Evolutionary conservation across 2,888 invertebrate species (phyloP).

Genomic region (Cacoxenus indagator): DNA sequence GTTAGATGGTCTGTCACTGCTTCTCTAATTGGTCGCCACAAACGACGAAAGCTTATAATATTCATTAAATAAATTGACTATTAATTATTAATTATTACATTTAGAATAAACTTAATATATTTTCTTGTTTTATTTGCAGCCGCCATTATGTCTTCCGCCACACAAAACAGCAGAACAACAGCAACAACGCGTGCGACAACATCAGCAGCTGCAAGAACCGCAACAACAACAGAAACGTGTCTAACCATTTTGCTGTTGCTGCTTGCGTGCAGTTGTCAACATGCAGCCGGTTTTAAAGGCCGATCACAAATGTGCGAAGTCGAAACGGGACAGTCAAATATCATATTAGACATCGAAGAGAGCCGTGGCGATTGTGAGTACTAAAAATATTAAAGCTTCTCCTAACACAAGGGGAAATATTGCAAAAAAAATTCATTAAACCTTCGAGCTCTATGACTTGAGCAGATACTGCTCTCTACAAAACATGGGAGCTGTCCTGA

Average conservation of each 20-base stretch:
- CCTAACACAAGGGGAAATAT: too few relatives aligned
- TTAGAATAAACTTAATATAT: background rate
- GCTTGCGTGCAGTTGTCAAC: slow-evolving; percentile 46
- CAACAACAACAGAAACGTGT: background rate
- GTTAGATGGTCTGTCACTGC: too few relatives aligned
- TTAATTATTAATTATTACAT: background rate
- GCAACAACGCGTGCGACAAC: background rate
- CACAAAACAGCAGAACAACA: background rate
- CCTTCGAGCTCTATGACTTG: background rate
- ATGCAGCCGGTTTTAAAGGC: slow-evolving; percentile 61
- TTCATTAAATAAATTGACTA: background rate
- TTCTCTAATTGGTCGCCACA: background rate
- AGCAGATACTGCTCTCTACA: too few relatives aligned
- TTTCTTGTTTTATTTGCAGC: background rate
- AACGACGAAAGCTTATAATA: background rate
- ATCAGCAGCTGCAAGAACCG: background rate
- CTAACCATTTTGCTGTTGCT: slow-evolving; percentile 36
- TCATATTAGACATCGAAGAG: slow-evolving; percentile 91
- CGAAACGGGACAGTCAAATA: slow-evolving; percentile 88
- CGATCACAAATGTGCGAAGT: slow-evolving; percentile 80
- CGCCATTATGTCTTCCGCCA: slow-evolving; percentile 6
- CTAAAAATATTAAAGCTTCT: background rate
- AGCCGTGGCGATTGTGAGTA: slow-evolving; percentile 88
- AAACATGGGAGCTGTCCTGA: too few relatives aligned
- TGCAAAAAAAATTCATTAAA: background rate